Conservation (phyloP, 2,113 vertebrate genomes). For the Dromiciops gliroides region DNA sequence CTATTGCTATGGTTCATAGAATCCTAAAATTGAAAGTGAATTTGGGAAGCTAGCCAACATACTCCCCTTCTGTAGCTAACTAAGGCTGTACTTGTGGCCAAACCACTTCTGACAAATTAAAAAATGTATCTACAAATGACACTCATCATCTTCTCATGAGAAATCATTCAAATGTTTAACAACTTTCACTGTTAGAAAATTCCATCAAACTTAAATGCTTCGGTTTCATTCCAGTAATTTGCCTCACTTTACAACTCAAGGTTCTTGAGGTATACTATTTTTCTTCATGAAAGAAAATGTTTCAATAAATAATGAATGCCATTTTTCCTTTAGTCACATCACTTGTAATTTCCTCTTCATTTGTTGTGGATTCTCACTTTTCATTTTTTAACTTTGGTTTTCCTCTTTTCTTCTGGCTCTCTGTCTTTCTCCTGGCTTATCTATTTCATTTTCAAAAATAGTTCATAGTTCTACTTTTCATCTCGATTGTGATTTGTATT, state of each 20-base stretch:
- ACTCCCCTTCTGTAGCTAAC: neutral
- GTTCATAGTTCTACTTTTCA: neutral
- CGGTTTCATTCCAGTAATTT: conserved; percentile 27
- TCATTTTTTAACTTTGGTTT: neutral
- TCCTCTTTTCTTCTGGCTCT: neutral
- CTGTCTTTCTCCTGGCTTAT: neutral
- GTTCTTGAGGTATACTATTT: neutral
- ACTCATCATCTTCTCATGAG: conserved; percentile 13
- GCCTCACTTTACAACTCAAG: neutral
- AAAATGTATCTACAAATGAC: conserved; percentile 1
- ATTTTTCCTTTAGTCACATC: neutral
- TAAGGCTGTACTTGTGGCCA: too few relatives aligned
- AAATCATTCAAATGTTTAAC: conserved; percentile 32
- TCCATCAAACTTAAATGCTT: neutral
- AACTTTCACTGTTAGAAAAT: neutral
- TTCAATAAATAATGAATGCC: conserved; percentile 5
- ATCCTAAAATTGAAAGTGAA: neutral
- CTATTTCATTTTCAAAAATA: neutral
- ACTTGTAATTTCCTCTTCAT: neutral
- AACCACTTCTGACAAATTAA: neutral
- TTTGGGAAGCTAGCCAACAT: neutral
- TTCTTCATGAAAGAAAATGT: conserved; percentile 37
- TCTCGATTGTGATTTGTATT: neutral
- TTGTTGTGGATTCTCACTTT: neutral
- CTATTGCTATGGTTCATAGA: neutral